A percentile compares a stretch with the other conserved stretches of the same genome.
Conservation (phyloP, 2,888 invertebrate species). For the Lamellibrachia satsuma region DNA sequence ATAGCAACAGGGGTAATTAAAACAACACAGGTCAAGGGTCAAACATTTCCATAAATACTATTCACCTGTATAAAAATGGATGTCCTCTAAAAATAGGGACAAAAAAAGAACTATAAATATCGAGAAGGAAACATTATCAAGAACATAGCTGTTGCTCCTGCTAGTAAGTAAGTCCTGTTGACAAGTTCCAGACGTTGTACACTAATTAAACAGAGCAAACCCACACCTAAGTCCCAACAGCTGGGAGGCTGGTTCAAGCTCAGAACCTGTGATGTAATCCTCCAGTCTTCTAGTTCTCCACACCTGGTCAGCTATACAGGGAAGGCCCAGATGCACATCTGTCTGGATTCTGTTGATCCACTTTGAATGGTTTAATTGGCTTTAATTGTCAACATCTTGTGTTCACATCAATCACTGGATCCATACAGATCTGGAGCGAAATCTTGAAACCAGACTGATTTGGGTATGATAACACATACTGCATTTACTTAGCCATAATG, state of each 20-base stretch:
- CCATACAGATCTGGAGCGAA: background rate
- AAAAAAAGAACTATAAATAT: background rate
- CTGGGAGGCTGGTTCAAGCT: background rate
- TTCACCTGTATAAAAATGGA: background rate
- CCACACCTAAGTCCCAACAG: background rate
- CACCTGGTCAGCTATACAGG: background rate
- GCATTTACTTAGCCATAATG: background rate
- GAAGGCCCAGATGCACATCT: background rate
- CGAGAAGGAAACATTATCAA: background rate
- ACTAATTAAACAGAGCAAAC: background rate
- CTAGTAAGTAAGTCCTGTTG: background rate
- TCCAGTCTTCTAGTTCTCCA: background rate
- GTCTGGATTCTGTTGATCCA: constrained; percentile 1
- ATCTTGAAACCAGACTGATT: too few relatives aligned
- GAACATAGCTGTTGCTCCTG: background rate
- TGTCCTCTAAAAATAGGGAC: background rate
- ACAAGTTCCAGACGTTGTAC: background rate
- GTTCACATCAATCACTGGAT: background rate
- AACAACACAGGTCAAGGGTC: background rate
- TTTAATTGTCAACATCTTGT: background rate
- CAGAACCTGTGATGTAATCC: background rate
- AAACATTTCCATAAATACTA: background rate
- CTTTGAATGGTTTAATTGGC: background rate
- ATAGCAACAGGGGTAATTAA: background rate
- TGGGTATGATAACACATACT: background rate